Evolutionary conservation across 1,140 invertebrate species (phyloP), one percentile per base, ranked within the genome.

Genomic region (Maconellicoccus hirsutus): DNA sequence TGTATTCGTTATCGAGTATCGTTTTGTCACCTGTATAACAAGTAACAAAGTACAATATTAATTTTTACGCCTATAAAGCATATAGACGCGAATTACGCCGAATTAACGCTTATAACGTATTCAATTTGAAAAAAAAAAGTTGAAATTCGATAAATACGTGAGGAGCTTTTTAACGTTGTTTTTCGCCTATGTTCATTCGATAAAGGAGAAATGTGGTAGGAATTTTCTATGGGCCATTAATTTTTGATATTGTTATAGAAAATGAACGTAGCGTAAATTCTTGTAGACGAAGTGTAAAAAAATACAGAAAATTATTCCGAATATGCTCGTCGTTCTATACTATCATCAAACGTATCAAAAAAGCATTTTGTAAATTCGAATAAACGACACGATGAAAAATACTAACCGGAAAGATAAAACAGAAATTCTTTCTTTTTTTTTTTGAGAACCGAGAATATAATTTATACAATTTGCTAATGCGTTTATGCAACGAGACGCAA

Each of bases 231-330:
- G 42, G 42, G 42, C n/a, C 42, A 52, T 52, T 52, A 52, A 52
- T 52, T 52, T 52, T 52, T 52, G 42, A 52, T 52, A 52, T 52
- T 52, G 42, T 52, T 52, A 16, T 52, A 52, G 42, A 52, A 52
- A 52, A 8, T 52, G 42, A 52, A 52, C 42, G 42, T 52, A 52
- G 2, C 16, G 16, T 19, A 14, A 52, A 8, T 8, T 16, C n/a
- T 8, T 52, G 29, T 33, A 33, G 3, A 33, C 29, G 29, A 3
- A 33, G 29, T n/a, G n/a, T n/a, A n/a, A n/a, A n/a, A 33, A 33
- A 33, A 12, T 33, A 33, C 29, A 33, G 42, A 16, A 52, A 52
- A 52, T 19, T 33, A 19, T 19, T 14, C 42, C 2, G 16, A 52
- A 52, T 52, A 52, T 19, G 42, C 29, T 33, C 42, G 42, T 52